These are phyloP conservation scores for Vultur gryphus DNA, from an alignment of 2,797 vertebrate species.

Conservation along the genomic window DNA sequence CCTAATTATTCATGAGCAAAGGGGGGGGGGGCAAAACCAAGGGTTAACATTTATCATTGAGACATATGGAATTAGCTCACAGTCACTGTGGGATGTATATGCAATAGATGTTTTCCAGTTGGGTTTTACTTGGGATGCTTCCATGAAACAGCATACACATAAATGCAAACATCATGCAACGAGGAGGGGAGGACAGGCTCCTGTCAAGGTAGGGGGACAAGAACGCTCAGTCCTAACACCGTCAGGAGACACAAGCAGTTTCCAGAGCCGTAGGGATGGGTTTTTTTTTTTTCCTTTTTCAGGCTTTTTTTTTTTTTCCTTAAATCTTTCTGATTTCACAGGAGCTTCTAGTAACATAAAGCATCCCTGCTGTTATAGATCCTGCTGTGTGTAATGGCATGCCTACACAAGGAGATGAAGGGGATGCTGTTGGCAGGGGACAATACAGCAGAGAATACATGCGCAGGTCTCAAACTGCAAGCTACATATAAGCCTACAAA, in stretches of 20 bases:
- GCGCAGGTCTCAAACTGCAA: fast-evolving
- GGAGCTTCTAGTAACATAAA: background rate
- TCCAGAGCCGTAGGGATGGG: background rate
- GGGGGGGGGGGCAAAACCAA: background rate
- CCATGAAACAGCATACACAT: background rate
- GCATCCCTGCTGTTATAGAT: background rate
- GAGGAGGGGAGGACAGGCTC: background rate
- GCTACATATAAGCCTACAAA: background rate
- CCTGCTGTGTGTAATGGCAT: background rate
- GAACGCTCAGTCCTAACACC: fast-evolving
- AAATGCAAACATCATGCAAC: background rate
- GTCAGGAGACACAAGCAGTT: fast-evolving
- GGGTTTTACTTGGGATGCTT: background rate
- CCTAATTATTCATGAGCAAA: background rate
- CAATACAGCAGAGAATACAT: background rate
- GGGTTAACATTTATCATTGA: background rate
- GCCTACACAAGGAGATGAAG: background rate
- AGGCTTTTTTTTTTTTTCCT: no score
- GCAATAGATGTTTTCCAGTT: background rate
- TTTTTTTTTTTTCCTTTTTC: background rate
- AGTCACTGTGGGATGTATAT: background rate
- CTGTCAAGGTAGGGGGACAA: background rate
- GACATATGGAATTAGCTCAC: fast-evolving
- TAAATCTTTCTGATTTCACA: background rate
- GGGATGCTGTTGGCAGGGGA: background rate